Base-by-base conservation (phyloP, 2,113 vertebrate genomes). In the Dicaeum eximium region DNA sequence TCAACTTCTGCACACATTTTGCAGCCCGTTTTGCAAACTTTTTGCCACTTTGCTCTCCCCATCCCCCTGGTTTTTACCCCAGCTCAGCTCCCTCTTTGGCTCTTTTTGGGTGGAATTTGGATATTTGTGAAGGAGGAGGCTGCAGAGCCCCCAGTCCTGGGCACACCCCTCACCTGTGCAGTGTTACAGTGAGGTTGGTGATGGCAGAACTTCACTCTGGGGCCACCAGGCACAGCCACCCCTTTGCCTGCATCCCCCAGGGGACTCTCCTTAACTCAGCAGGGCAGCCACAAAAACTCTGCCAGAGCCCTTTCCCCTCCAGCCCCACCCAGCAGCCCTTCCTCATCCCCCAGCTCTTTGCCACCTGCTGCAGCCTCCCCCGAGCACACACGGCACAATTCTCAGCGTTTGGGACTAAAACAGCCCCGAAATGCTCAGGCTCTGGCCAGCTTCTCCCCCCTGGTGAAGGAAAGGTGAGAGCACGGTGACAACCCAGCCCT, bases 51-150 rank as follows among this genome's bases (percentile, higher is more conserved):
- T 31, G 16, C 70, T 40, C 15, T 30, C 38, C 47, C 1, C 1
- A 0, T 11, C 28, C 6, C 24, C 3, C 17, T 0, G 0, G 1
- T 12, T 9, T 30, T 53, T 10, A 27, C 4, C 56, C 28, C 67
- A 75, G 57, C 58, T 54, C 80, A 31, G 74, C 48, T 35, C 42
- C 54, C 50, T 28, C 1, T 27, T 7, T 13, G 75, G 31, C 40
- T 40, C 24, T 54, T 56, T 40, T 2, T 7, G 7, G 60, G 40
- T 51, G 33, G 56, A 21, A 2, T 51, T 18, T 9, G 4, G 2
- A 0, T 3, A 0, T 33, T 61, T 4, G 2, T 5, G 6, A 45
- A 45, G 73, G 37, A 33, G 27, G 67, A 47, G 30, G 27, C 1
- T 33, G 66, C 35, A 61, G 66, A 62, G n/a, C 47, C 28, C 50